A percentile compares a stretch with the other conserved stretches of the same genome.
Conservation (phyloP, 2,888 invertebrate genomes). For the Argynnis bischoffii region DNA sequence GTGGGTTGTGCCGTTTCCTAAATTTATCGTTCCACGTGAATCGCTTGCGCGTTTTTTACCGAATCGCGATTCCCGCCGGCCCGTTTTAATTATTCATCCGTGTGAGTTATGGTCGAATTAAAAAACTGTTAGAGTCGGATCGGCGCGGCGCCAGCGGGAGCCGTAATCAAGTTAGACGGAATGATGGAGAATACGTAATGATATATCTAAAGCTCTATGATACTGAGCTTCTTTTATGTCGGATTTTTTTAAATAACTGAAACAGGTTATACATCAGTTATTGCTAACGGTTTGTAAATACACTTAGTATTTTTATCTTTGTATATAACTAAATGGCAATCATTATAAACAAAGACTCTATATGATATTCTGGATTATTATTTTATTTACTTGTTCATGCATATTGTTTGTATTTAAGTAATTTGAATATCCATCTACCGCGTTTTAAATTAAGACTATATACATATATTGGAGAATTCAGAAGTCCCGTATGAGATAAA, state of each 20-base stretch:
- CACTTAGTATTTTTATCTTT: neutral
- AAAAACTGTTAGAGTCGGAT: conserved; percentile 82
- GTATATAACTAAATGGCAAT: neutral
- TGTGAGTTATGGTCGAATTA: conserved; percentile 83
- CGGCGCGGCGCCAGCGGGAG: conserved; percentile 69
- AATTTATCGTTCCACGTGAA: conserved; percentile 71
- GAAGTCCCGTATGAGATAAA: too few relatives aligned
- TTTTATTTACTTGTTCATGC: too few relatives aligned
- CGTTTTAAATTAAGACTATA: too few relatives aligned
- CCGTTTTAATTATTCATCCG: conserved; percentile 82
- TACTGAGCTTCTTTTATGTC: conserved; percentile 1
- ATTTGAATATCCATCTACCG: too few relatives aligned
- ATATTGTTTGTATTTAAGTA: too few relatives aligned
- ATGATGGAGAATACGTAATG: conserved; percentile 78
- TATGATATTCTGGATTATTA: too few relatives aligned
- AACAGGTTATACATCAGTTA: neutral
- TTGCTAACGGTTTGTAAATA: neutral
- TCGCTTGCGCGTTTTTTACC: conserved; percentile 67
- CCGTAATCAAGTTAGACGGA: conserved; percentile 77
- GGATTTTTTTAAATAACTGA: neutral
- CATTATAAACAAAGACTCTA: too few relatives aligned
- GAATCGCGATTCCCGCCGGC: conserved; percentile 72
- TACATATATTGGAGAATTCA: too few relatives aligned
- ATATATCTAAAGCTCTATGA: conserved; percentile 34
- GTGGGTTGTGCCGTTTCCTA: conserved; percentile 75